Evolutionary conservation across 2,888 invertebrate species (phyloP).

Genomic region (Dynastes tityus): DNA sequence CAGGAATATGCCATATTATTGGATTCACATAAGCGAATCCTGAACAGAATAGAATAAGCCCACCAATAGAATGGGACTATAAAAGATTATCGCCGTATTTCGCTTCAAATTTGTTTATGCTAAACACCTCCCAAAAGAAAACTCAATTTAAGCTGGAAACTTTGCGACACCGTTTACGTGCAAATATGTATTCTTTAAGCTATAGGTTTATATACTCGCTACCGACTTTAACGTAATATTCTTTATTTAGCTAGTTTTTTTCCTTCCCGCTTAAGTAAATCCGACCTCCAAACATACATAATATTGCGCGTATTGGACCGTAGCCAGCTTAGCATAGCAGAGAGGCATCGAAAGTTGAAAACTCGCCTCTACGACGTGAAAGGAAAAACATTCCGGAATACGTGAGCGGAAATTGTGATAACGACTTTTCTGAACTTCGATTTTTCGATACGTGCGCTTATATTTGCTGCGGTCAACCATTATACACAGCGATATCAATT

Average conservation of each 20-base stretch:
- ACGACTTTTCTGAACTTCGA: neutral
- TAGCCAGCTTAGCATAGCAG: neutral
- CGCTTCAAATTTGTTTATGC: no score
- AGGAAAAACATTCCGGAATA: slow-evolving; percentile 12
- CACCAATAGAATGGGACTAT: no score
- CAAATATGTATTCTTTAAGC: no score
- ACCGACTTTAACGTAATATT: slow-evolving; percentile 4
- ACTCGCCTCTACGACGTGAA: neutral
- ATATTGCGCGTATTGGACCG: neutral
- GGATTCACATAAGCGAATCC: no score
- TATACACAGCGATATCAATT: neutral
- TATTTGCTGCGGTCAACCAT: neutral
- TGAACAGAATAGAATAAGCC: no score
- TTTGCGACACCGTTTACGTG: no score
- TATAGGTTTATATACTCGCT: neutral
- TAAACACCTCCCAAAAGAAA: no score
- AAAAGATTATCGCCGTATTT: no score
- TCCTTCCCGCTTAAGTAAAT: slow-evolving; percentile 3
- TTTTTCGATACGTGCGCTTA: neutral
- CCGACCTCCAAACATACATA: slow-evolving; percentile 11
- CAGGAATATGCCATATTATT: no score
- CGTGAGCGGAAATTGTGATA: slow-evolving; percentile 24
- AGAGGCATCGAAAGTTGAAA: slow-evolving; percentile 6
- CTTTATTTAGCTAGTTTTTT: slow-evolving; percentile 3
- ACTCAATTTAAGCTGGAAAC: no score